Conservation (phyloP, 2,797 vertebrate species). For the Enteromius thamalakanensis region DNA sequence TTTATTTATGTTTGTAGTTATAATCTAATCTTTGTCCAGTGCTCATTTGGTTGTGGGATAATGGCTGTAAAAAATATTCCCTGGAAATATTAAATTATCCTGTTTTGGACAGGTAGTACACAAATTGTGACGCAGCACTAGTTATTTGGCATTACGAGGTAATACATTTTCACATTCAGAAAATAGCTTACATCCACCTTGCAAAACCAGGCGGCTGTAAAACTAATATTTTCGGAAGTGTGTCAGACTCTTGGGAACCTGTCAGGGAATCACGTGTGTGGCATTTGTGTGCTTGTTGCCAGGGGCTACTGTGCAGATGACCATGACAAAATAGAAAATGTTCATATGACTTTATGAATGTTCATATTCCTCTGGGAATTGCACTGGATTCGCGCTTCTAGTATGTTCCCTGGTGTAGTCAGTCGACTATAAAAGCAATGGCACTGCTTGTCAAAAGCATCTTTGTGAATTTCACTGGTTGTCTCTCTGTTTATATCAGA, state of each 20-base stretch:
- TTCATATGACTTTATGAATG: conserved; percentile 20
- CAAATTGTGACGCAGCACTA: background rate
- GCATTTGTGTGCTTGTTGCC: conserved; percentile 22
- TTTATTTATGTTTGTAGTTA: background rate
- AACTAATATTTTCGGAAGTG: conserved; percentile 28
- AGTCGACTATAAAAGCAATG: conserved; percentile 15
- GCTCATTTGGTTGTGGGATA: background rate
- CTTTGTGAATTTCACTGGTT: background rate
- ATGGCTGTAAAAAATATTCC: background rate
- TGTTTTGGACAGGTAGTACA: background rate
- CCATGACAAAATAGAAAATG: conserved; percentile 7
- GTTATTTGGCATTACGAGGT: background rate
- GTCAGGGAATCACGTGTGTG: conserved; percentile 32
- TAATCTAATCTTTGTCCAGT: background rate
- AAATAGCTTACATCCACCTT: background rate
- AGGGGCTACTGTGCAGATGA: background rate
- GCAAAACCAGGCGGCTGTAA: background rate
- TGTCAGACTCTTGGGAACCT: conserved; percentile 22
- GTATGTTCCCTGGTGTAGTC: conserved; percentile 5
- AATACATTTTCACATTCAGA: background rate
- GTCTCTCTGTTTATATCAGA: conserved; percentile 11
- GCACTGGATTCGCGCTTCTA: background rate
- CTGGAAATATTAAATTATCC: background rate
- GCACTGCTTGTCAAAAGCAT: conserved; percentile 3
- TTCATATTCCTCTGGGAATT: conserved; percentile 13